These are phyloP conservation scores for Drosophila eohydei DNA, from an alignment of 2,888 invertebrate genomes.

Conservation along the genomic window DNA sequence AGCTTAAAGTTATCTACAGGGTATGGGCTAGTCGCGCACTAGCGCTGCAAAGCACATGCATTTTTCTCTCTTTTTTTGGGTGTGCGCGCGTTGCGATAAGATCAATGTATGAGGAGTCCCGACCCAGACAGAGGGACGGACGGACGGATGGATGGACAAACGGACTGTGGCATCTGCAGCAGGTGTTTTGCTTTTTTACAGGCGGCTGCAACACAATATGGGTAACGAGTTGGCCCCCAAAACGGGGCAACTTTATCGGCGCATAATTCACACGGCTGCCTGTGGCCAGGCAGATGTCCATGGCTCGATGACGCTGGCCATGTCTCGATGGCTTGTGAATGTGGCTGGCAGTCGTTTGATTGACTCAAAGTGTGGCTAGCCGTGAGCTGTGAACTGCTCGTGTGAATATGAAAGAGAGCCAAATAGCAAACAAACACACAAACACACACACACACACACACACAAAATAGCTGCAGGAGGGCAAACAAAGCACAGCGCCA, in stretches of 20 bases:
- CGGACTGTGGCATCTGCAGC: conserved; percentile 71
- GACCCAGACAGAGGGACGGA: conserved; percentile 21
- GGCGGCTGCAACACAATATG: conserved; percentile 64
- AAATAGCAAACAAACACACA: conserved; percentile 37
- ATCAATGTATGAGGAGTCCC: conserved; percentile 66
- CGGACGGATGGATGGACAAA: background rate
- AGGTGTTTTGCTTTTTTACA: conserved; percentile 70
- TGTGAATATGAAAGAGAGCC: conserved; percentile 60
- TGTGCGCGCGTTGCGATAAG: conserved; percentile 64
- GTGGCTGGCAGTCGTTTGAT: conserved; percentile 56
- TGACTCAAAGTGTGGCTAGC: conserved; percentile 45
- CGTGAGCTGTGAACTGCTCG: conserved; percentile 18
- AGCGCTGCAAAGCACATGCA: background rate
- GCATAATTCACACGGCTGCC: conserved; percentile 73
- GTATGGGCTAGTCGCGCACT: background rate
- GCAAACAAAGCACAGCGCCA: no score
- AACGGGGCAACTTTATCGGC: conserved; percentile 74
- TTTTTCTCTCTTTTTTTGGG: conserved; percentile 57
- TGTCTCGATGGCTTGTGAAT: conserved; percentile 17
- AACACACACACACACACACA: conserved; percentile 17
- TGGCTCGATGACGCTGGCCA: conserved; percentile 3
- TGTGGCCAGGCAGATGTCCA: conserved; percentile 30
- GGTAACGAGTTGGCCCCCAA: conserved; percentile 70
- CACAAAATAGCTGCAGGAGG: conserved; percentile 31
- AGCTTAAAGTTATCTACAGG: background rate